Conservation (phyloP, 1,140 invertebrate species). For the Tetraneura akinire region DNA sequence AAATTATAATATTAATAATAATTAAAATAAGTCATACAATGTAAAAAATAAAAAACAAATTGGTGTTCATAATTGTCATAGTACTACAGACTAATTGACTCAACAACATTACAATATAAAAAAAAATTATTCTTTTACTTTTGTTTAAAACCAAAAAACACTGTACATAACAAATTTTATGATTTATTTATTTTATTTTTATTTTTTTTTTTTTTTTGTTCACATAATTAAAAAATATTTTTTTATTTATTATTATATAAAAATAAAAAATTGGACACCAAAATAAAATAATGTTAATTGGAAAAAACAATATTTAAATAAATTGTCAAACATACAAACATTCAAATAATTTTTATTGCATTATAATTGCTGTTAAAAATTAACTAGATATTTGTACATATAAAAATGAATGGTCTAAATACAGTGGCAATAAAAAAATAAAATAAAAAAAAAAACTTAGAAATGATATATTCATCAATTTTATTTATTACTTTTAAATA, state of each 20-base stretch:
- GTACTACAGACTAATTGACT: slow-evolving; percentile 48
- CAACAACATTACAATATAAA: slow-evolving; percentile 41
- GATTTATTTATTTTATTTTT: no score
- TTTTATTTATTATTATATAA: slow-evolving; percentile 33
- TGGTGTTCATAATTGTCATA: slow-evolving; percentile 47
- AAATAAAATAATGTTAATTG: slow-evolving; percentile 1
- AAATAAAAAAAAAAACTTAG: background rate
- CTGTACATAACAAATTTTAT: no score
- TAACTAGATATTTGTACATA: background rate
- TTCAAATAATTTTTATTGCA: slow-evolving; percentile 9
- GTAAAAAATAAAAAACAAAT: slow-evolving; percentile 46
- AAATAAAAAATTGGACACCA: slow-evolving; percentile 35
- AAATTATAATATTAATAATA: slow-evolving; percentile 17
- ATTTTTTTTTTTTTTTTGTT: slow-evolving; percentile 15
- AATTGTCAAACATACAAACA: slow-evolving; percentile 12
- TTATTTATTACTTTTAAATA: background rate
- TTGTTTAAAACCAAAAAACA: background rate
- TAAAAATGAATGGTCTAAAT: background rate
- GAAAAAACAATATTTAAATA: slow-evolving; percentile 20
- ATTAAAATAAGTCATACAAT: slow-evolving; percentile 28
- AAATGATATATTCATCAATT: background rate
- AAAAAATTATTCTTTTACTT: slow-evolving; percentile 34
- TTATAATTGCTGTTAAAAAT: background rate
- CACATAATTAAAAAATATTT: slow-evolving; percentile 27
- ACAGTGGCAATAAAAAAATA: background rate